Percentiles rank a stretch among this genome's conserved stretches.
These are phyloP conservation scores for Chironomus tentans DNA, from an alignment of 2,888 invertebrate genomes.

Conservation along the genomic window DNA sequence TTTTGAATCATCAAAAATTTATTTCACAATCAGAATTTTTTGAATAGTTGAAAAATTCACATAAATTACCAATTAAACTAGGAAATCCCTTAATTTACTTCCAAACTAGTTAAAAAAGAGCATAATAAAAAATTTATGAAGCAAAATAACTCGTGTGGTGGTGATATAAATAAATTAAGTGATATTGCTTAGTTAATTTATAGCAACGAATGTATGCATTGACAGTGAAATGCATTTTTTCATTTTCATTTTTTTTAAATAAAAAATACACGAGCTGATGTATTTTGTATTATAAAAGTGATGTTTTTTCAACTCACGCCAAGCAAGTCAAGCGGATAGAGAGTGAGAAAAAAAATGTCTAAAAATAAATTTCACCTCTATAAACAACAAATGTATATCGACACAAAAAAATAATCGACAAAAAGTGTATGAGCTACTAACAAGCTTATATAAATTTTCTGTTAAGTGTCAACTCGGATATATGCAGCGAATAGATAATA, in stretches of 20 bases:
- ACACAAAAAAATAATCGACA: neutral
- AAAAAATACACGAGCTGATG: neutral
- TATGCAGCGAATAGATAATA: neutral
- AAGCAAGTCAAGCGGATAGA: neutral
- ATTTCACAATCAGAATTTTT: no score
- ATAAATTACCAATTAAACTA: no score
- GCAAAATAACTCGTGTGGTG: neutral
- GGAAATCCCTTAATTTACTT: no score
- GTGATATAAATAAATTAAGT: neutral
- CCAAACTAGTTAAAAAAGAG: no score
- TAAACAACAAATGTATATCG: slow-evolving; percentile 16
- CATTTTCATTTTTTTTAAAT: neutral
- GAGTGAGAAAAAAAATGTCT: slow-evolving; percentile 1
- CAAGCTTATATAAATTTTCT: neutral
- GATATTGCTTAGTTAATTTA: slow-evolving; percentile 19
- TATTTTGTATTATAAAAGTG: neutral
- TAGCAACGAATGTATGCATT: slow-evolving; percentile 7
- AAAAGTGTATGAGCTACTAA: neutral
- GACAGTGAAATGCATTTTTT: slow-evolving; percentile 21
- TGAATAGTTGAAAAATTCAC: no score
- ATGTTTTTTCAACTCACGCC: neutral
- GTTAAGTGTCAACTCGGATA: neutral
- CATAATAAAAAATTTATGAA: neutral
- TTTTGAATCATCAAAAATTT: no score
- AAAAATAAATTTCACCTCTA: neutral